Evolutionary conservation across 2,113 vertebrate species (phyloP).

Genomic region (Ophthalmolycus amberensis): DNA sequence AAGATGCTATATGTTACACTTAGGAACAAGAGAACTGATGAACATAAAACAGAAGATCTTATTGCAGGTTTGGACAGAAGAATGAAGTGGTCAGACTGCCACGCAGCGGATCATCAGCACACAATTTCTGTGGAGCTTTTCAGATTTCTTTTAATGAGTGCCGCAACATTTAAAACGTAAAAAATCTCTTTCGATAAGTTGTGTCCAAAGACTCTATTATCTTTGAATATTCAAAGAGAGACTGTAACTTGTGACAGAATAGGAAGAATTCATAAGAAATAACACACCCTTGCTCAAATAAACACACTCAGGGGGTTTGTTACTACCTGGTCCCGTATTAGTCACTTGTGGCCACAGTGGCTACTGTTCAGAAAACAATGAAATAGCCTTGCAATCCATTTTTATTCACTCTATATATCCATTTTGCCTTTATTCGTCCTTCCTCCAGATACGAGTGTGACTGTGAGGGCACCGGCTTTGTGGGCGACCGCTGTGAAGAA

Average conservation of each 20-base stretch:
- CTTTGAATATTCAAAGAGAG: neutral
- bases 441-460: conserved; percentile 87
- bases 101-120: neutral
- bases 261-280: neutral
- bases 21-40: neutral
- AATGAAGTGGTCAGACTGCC: neutral
- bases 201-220: neutral
- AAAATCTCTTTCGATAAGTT: neutral
- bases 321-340: neutral
- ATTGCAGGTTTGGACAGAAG: neutral
- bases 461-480: conserved; percentile 89
- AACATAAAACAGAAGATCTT: neutral
- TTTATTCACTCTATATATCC: neutral
- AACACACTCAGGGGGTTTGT: neutral
- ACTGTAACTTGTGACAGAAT: neutral
- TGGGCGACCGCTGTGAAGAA: conserved; percentile 86
- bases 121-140: neutral
- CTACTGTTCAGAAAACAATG: neutral
- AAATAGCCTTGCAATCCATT: neutral
- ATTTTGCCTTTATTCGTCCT: neutral
- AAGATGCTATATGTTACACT: neutral
- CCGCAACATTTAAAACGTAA: neutral
- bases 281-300: neutral
- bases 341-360: too few relatives aligned
- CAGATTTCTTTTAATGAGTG: neutral